Evolutionary conservation across 2,113 vertebrate species (phyloP).

Genomic region (Puntigrus tetrazona): DNA sequence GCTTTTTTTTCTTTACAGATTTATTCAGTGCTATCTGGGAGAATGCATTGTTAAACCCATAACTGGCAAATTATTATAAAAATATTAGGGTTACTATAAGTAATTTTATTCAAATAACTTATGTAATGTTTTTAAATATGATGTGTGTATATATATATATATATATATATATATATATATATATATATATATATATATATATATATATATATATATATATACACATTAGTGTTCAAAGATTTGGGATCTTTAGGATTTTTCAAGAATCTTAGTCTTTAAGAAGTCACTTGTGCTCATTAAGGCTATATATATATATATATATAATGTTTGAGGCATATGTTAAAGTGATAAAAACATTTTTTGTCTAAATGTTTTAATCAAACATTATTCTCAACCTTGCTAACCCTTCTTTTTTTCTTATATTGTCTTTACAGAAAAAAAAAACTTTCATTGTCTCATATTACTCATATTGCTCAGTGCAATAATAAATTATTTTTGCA

Average conservation of each 20-base stretch:
- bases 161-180: too few species aligned
- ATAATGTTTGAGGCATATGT: too few species aligned
- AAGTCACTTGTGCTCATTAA: too few species aligned
- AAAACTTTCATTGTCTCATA: background rate
- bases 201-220: too few species aligned
- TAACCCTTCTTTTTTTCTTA: background rate
- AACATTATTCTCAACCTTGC: background rate
- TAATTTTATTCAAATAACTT: too few species aligned
- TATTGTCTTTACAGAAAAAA: conserved; percentile 12
- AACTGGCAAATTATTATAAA: background rate
- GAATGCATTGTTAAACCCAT: background rate
- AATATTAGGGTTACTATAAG: background rate
- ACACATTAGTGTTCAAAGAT: background rate
- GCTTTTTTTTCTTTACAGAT: conserved; percentile 8
- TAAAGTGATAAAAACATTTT: too few species aligned
- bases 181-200: too few species aligned
- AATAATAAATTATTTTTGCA: conserved; percentile 22
- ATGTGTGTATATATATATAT: too few species aligned
- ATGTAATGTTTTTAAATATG: too few species aligned
- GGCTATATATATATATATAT: too few species aligned
- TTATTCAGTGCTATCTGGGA: background rate
- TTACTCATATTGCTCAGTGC: conserved; percentile 24
- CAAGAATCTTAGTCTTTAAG: too few species aligned
- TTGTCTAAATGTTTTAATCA: too few species aligned
- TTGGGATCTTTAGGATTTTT: background rate